Evolutionary conservation across 2,888 invertebrate species (phyloP).

Genomic region (Drosophila barbarae): DNA sequence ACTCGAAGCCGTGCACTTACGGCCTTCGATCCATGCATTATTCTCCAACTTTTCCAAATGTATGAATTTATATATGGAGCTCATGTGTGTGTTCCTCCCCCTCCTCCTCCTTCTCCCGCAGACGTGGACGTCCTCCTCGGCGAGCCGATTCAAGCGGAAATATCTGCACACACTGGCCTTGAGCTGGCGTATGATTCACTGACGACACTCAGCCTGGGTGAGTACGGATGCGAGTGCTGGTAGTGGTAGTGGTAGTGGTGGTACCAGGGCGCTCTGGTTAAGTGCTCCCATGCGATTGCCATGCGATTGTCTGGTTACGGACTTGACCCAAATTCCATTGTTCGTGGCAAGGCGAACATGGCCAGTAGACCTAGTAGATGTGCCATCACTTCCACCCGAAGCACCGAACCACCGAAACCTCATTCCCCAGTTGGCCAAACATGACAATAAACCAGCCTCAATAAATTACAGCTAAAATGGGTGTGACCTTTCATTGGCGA

Average conservation of each 20-base stretch:
- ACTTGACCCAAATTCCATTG: conserved; percentile 60
- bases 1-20: conserved; percentile 43
- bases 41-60: conserved; percentile 60
- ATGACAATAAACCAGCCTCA: conserved; percentile 39
- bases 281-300: conserved; percentile 41
- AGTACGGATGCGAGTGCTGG: conserved; percentile 52
- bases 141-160: conserved; percentile 87
- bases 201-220: conserved; percentile 86
- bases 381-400: conserved; percentile 8
- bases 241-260: background rate
- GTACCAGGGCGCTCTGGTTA: conserved; percentile 33
- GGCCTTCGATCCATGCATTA: conserved; percentile 60
- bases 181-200: conserved; percentile 87
- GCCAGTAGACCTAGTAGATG: conserved; percentile 27
- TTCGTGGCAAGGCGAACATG: conserved; percentile 24
- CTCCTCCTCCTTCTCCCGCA: conserved; percentile 46
- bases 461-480: conserved; percentile 30
- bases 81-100: conserved; percentile 1
- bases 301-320: conserved; percentile 35
- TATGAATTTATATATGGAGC: conserved; percentile 22
- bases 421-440: conserved; percentile 28
- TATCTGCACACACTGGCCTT: conserved; percentile 87
- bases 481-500: conserved; percentile 23
- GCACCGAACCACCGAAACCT: conserved; percentile 1
- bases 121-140: conserved; percentile 88